phyloP scores from a whole-genome alignment of 1,140 invertebrate genomes.

The Lepidurus packardi region DNA sequence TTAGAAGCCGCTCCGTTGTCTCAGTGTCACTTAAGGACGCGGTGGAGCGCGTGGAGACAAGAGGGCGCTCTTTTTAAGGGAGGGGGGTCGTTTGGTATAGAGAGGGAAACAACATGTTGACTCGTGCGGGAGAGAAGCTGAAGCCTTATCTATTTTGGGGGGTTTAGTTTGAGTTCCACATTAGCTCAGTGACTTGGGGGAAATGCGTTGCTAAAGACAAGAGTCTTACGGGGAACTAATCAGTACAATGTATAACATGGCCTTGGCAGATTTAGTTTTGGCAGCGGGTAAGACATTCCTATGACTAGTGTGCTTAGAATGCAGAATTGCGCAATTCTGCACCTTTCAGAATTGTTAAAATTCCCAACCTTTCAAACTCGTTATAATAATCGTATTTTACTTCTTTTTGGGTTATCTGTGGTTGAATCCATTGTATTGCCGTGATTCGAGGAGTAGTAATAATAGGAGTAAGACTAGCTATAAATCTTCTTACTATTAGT shows the following conservation, averaged over 20 bases:
- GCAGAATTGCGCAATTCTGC: neutral
- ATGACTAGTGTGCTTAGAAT: neutral
- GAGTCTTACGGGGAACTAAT: neutral
- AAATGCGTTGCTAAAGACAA: neutral
- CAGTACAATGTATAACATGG: neutral
- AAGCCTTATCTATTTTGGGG: slow-evolving; percentile 7
- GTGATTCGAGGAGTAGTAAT: no score
- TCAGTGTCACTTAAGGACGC: neutral
- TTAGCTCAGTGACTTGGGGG: neutral
- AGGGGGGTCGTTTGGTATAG: neutral
- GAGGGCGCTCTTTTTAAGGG: neutral
- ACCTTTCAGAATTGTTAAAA: no score
- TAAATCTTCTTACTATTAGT: no score
- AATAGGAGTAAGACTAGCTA: no score
- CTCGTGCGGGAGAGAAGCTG: neutral
- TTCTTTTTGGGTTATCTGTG: no score
- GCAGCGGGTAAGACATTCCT: neutral
- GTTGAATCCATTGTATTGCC: no score
- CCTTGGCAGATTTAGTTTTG: neutral
- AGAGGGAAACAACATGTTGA: slow-evolving; percentile 9
- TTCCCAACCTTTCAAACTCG: no score
- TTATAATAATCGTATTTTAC: no score
- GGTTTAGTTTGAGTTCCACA: neutral
- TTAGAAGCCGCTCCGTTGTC: neutral
- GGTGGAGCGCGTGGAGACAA: neutral